Evolutionary conservation across 2,888 invertebrate species (phyloP), one percentile per base, ranked within the genome.

Genomic region (Platypus cylindrus): DNA sequence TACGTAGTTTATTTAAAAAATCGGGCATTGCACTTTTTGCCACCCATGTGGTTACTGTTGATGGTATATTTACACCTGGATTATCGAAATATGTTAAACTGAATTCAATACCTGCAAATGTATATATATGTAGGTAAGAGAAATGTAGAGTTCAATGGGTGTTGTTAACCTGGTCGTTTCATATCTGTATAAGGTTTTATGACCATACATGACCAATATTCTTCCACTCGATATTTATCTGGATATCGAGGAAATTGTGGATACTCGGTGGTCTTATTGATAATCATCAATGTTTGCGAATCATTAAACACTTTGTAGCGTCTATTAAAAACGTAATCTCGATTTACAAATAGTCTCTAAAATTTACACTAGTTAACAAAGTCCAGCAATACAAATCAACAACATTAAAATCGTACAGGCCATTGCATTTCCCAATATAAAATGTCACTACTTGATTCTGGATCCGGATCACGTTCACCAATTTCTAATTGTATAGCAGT

Each of bases 361-460:
- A 65, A 66, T 30, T 17, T 38, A 48, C 47, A 44, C 40, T 34
- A 32, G 42, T 27, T n/a, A n/a, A n/a, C n/a, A n/a, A n/a, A n/a
- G n/a, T n/a, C n/a, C n/a, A n/a, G n/a, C n/a, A n/a, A n/a, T n/a
- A n/a, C n/a, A n/a, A n/a, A n/a, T n/a, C n/a, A n/a, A n/a, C n/a
- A n/a, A n/a, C n/a, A n/a, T n/a, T n/a, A n/a, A n/a, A n/a, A n/a
- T n/a, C n/a, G n/a, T 58, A 83, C 82, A 45, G 89, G 89, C 85
- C 87, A 89, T 36, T 77, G 64, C 65, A 86, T 83, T 63, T 87
- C 86, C 89, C 89, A 89, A 50, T 89, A 87, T 37, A 89, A 64
- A 23, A 89, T 65, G 41, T 84, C 78, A 49, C 80, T 78, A 45
- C 78, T 72, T 0, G 63, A 56, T 1, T 65, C 51, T 0, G 67